Percentiles rank a stretch among this genome's conserved stretches.
These are phyloP conservation scores for Limnephilus rhombicus DNA, from an alignment of 2,888 invertebrate species.

Conservation along the genomic window DNA sequence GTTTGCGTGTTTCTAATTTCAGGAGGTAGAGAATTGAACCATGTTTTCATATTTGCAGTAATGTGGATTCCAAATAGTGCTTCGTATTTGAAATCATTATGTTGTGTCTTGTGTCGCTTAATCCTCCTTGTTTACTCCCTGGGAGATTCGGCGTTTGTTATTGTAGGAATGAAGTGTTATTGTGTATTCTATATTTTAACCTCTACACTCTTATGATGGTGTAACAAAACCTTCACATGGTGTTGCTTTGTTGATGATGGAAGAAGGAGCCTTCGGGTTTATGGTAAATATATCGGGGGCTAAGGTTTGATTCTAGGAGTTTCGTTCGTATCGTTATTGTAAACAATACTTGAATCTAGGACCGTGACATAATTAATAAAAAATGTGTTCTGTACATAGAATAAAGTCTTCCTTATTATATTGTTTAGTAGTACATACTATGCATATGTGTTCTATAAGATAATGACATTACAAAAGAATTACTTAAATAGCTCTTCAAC, in stretches of 20 bases:
- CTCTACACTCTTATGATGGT: not conserved
- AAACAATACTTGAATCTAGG: not conserved
- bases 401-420: too few relatives aligned
- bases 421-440: too few relatives aligned
- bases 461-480: not conserved
- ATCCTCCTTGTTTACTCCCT: not conserved
- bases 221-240: not conserved
- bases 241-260: not conserved
- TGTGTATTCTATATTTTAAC: not conserved
- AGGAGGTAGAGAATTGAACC: too few relatives aligned
- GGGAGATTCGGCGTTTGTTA: not conserved
- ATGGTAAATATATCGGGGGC: not conserved
- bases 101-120: too few relatives aligned
- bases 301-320: not conserved
- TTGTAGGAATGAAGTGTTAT: not conserved
- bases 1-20: too few relatives aligned
- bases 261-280: not conserved
- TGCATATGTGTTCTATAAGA: not conserved
- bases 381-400: too few relatives aligned
- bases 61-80: too few relatives aligned
- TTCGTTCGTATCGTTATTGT: not conserved
- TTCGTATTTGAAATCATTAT: too few relatives aligned
- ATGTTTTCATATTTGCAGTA: too few relatives aligned
- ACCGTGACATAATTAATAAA: not conserved
- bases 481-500: too few relatives aligned